These are phyloP conservation scores for Drosophila recens DNA, from an alignment of 2,888 invertebrate genomes.

Conservation along the genomic window DNA sequence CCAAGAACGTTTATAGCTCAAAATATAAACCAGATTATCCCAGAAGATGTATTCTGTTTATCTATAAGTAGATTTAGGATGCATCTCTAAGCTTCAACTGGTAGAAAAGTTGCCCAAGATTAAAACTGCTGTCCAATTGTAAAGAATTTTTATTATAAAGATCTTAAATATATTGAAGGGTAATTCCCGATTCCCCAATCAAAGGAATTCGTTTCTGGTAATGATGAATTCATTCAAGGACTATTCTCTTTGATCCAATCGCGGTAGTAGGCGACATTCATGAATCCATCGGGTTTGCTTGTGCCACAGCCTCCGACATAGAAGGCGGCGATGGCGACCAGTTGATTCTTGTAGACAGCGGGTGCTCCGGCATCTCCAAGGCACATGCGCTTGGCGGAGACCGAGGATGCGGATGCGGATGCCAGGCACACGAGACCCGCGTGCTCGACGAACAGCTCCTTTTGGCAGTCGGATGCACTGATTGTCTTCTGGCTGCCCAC, in stretches of 20 bases:
- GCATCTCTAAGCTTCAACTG: too few species aligned
- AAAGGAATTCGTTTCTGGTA: not conserved
- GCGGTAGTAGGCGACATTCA: constrained; percentile 65
- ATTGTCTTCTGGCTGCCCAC: constrained; percentile 70
- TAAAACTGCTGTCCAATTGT: not conserved
- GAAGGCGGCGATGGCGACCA: constrained; percentile 83
- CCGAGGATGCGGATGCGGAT: constrained; percentile 40
- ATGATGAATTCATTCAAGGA: not conserved
- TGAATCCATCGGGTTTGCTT: constrained; percentile 81
- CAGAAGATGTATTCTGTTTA: too few species aligned
- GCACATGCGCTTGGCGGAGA: constrained; percentile 71
- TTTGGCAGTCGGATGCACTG: constrained; percentile 61
- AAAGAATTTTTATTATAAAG: not conserved
- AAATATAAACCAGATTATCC: too few species aligned
- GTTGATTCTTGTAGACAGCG: constrained; percentile 72
- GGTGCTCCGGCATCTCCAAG: constrained; percentile 83
- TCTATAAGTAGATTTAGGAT: too few species aligned
- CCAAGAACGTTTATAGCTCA: too few species aligned
- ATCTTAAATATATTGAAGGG: not conserved
- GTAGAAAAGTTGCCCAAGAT: not conserved
- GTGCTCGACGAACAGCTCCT: constrained; percentile 50
- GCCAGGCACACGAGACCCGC: constrained; percentile 79
- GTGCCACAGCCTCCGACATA: constrained; percentile 74
- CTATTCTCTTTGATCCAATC: constrained; percentile 68
- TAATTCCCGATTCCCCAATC: not conserved